phyloP scores from a whole-genome alignment of 2,888 invertebrate species.

The Listrodromus nycthemerus region DNA sequence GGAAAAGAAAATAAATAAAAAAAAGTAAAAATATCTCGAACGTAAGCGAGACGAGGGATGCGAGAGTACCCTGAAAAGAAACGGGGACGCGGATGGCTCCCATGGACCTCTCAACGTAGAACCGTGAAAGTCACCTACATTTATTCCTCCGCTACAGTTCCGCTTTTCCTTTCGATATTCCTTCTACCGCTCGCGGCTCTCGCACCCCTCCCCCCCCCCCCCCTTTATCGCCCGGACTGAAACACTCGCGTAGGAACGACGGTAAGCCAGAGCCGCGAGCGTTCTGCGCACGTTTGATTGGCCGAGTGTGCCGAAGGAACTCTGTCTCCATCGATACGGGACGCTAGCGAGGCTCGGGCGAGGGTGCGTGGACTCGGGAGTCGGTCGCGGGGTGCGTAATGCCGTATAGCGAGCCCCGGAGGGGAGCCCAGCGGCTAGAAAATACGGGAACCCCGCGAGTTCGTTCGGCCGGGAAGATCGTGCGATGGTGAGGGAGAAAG shows the following conservation, averaged over 20 bases:
- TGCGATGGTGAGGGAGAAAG: slow-evolving; percentile 47
- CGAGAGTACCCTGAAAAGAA: background rate
- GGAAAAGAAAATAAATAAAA: background rate
- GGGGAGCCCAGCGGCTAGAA: slow-evolving; percentile 58
- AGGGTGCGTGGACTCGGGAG: slow-evolving; percentile 60
- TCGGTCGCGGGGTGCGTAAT: slow-evolving; percentile 60
- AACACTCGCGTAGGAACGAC: slow-evolving; percentile 41
- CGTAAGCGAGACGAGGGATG: slow-evolving; percentile 22
- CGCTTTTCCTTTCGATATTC: slow-evolving; percentile 54
- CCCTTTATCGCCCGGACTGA: slow-evolving; percentile 60
- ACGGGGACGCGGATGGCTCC: slow-evolving; percentile 37
- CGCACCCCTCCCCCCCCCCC: slow-evolving; percentile 28
- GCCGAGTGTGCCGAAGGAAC: slow-evolving; percentile 75
- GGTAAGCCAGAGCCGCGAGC: slow-evolving; percentile 30
- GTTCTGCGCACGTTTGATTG: slow-evolving; percentile 78
- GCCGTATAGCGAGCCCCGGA: slow-evolving; percentile 51
- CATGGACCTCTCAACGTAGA: slow-evolving; percentile 21
- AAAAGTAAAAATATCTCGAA: slow-evolving; percentile 28
- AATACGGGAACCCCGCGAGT: slow-evolving; percentile 59
- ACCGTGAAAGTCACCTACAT: slow-evolving; percentile 68
- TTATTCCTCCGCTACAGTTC: slow-evolving; percentile 59
- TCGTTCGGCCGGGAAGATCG: slow-evolving; percentile 16
- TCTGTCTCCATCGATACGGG: slow-evolving; percentile 76
- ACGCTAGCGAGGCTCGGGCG: slow-evolving; percentile 59
- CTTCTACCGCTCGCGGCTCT: slow-evolving; percentile 20